These are phyloP conservation scores for Mantis religiosa DNA, from an alignment of 2,888 invertebrate genomes.

Conservation along the genomic window DNA sequence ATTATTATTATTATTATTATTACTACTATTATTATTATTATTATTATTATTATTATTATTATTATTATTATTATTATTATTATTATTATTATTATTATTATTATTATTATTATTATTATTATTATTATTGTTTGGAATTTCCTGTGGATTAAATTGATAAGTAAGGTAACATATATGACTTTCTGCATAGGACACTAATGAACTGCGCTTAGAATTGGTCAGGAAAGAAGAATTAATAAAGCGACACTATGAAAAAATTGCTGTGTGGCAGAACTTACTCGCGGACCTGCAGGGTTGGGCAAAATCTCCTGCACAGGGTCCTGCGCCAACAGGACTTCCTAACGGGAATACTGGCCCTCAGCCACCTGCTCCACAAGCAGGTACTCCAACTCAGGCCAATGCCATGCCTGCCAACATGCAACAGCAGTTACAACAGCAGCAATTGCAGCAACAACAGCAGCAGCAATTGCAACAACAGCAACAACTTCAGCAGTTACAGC, in stretches of 20 bases:
- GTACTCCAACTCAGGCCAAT: slow-evolving; percentile 38
- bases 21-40: too few relatives aligned
- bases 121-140: too few relatives aligned
- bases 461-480: slow-evolving; percentile 37
- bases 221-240: slow-evolving; percentile 87
- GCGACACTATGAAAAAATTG: slow-evolving; percentile 85
- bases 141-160: too few relatives aligned
- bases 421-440: slow-evolving; percentile 39
- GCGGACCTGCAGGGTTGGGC: slow-evolving; percentile 61
- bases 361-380: slow-evolving; percentile 15
- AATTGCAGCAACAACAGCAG: slow-evolving; percentile 38
- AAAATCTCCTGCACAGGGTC: slow-evolving; percentile 46
- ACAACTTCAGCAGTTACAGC: slow-evolving; percentile 27
- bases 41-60: too few relatives aligned
- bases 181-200: slow-evolving; percentile 65
- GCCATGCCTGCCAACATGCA: slow-evolving; percentile 34
- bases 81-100: too few relatives aligned
- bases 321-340: slow-evolving; percentile 37
- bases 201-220: slow-evolving; percentile 75
- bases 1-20: too few relatives aligned
- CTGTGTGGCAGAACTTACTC: slow-evolving; percentile 83
- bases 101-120: too few relatives aligned
- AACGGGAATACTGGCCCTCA: slow-evolving; percentile 25
- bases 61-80: too few relatives aligned
- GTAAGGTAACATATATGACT: background rate